Base-by-base conservation (phyloP, 2,797 vertebrate genomes). In the Gila robusta region DNA sequence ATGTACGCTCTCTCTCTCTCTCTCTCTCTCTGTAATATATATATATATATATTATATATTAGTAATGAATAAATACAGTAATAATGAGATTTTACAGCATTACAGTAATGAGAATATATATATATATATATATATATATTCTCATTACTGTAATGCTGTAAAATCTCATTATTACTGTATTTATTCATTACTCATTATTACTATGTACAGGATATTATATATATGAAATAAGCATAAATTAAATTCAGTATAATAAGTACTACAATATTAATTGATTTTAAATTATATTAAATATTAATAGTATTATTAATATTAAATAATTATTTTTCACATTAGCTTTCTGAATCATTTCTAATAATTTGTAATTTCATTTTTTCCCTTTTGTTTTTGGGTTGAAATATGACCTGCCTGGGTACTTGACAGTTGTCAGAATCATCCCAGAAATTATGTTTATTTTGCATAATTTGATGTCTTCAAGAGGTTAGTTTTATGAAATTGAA, bases 381-480 rank as follows among this genome's bases (percentile, higher is more conserved):
- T 49, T 73, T 28, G 71, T 10, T 73, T 73, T 73, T 19, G 6
- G 26, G 26, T 21, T 52, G 44, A 74, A 74, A 74, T 74, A 74
- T 74, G 72, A 52, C 47, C 17, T 23, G 11, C 44, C 12, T 1
- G 3, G 10, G 11, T 6, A 8, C 49, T 37, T 35, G 19, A 54
- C 73, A 21, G 19, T 6, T 52, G 49, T 74, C 26, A 32, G 26
- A 32, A 26, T 74, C 47, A 10, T 54, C 47, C 10, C 28, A 54
- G 28, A 23, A 54, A 52, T 52, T 5, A 35, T 1, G 73, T 21
- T 76, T 6, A 23, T 54, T 76, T 54, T 23, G 47, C 9, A 54
- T 54, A 7, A 35, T 35, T 1, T 23, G 17, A 52, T 28, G n/a
- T 49, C n/a, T 73, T 28, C 49, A 73, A 28, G 14, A 26, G n/a